These are phyloP conservation scores for Entelurus aequoreus DNA, from an alignment of 2,113 vertebrate genomes.

Conservation along the genomic window DNA sequence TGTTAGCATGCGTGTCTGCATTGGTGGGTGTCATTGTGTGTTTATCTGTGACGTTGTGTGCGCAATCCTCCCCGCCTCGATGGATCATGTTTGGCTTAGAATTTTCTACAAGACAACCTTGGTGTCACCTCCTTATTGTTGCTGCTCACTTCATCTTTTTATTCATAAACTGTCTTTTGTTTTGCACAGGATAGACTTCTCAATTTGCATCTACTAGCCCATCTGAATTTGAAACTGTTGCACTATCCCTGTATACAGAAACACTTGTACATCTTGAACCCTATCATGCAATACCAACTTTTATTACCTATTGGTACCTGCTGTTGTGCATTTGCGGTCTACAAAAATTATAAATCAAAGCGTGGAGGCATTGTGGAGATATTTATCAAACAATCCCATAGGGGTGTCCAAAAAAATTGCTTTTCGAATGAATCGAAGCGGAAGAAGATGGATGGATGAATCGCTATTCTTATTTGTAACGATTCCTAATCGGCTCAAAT, in stretches of 20 bases:
- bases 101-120: constrained; percentile 39
- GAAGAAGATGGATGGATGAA: too few species aligned
- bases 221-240: constrained; percentile 5
- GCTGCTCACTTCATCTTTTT: constrained; percentile 33
- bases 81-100: constrained; percentile 32
- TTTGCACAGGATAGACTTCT: constrained; percentile 10
- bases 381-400: too few species aligned
- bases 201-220: constrained; percentile 13
- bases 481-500: too few species aligned
- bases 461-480: too few species aligned
- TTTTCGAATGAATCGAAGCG: too few species aligned
- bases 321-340: too few species aligned
- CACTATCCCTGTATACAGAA: background rate
- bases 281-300: too few species aligned
- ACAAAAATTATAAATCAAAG: too few species aligned
- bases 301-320: too few species aligned
- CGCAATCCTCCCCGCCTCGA: constrained; percentile 19
- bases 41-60: constrained; percentile 6
- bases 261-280: too few species aligned
- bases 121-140: constrained; percentile 24
- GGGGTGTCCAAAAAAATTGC: too few species aligned
- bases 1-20: background rate
- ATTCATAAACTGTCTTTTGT: constrained; percentile 36
- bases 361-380: too few species aligned
- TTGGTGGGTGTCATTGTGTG: background rate